Evolutionary conservation across 1,140 invertebrate genomes (phyloP), one percentile per base, ranked within the genome.

Genomic region (Acyrthosiphon pisum): DNA sequence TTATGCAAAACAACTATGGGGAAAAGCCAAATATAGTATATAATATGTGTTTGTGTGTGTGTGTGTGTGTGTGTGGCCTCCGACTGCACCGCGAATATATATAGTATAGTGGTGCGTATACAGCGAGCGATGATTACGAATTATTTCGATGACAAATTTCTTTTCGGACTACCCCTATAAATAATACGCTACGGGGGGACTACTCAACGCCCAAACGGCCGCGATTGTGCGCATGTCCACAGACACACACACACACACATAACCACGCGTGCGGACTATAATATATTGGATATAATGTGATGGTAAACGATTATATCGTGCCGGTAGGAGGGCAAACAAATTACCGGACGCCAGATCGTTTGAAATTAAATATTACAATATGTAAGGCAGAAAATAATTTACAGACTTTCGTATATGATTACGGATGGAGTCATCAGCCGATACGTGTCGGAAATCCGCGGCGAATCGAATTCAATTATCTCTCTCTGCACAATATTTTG

Each of bases 101-200:
- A 35, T 56, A 89, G 26, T 9, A 23, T 50, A 50, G 37, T 30
- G 2, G 9, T 84, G 83, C 37, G 37, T 20, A n/a, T 9, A 44
- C 48, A 3, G 48, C 48, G 22, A 87, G 9, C 48, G 87, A 88
- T 35, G 20, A 89, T 76, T 76, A 89, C 88, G 26, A 44, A 90
- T 90, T 60, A 90, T 90, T 90, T 60, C 56, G 30, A 68, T 90
- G 89, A 90, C 53, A 90, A 68, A 90, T 90, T 90, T 90, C 89
- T 90, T 89, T 90, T 44, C 89, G 89, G 26, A 18, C n/a, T 9
- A 53, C 7, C 48, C 23, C 89, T 14, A 90, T 90, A 90, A 90
- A 90, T 90, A 68, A 90, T 88, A 35, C 89, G 26, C 11, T 11
- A 41, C 18, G 56, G 53, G 88, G 88, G n/a, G 35, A 53, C 50